A percentile compares a stretch with the other conserved stretches of the same genome.
These are phyloP conservation scores for Bombus picipes DNA, from an alignment of 1,140 invertebrate genomes.

Conservation along the genomic window DNA sequence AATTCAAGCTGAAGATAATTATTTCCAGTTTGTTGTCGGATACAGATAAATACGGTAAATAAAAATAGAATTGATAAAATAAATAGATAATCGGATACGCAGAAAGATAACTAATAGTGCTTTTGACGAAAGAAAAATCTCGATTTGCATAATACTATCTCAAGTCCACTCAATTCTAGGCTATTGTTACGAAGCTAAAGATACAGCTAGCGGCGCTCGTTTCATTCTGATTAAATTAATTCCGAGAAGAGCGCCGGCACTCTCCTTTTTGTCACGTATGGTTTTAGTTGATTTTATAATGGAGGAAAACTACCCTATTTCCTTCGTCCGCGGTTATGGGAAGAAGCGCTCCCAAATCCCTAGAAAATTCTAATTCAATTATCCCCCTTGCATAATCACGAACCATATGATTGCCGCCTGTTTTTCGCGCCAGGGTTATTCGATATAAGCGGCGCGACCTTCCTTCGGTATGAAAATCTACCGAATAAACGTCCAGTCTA, in stretches of 20 bases:
- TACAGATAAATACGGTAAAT: background rate
- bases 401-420: conserved; percentile 70
- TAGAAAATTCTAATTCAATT: conserved; percentile 76
- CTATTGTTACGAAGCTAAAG: conserved; percentile 61
- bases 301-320: conserved; percentile 67
- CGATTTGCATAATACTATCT: conserved; percentile 57
- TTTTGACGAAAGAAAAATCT: conserved; percentile 37
- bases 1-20: background rate
- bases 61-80: background rate
- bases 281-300: conserved; percentile 77
- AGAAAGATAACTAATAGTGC: conserved; percentile 7
- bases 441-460: conserved; percentile 17
- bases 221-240: conserved; percentile 70
- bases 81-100: conserved; percentile 23
- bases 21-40: background rate
- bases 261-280: conserved; percentile 73
- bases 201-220: conserved; percentile 51
- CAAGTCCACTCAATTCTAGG: conserved; percentile 52
- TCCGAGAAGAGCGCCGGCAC: conserved; percentile 50
- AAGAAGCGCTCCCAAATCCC: conserved; percentile 61
- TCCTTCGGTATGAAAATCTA: conserved; percentile 20
- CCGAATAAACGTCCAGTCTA: background rate
- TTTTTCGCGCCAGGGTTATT: conserved; percentile 52
- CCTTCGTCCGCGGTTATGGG: conserved; percentile 59
- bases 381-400: conserved; percentile 71